Conservation (phyloP, 2,888 invertebrate genomes). For the Crioceris asparagi region DNA sequence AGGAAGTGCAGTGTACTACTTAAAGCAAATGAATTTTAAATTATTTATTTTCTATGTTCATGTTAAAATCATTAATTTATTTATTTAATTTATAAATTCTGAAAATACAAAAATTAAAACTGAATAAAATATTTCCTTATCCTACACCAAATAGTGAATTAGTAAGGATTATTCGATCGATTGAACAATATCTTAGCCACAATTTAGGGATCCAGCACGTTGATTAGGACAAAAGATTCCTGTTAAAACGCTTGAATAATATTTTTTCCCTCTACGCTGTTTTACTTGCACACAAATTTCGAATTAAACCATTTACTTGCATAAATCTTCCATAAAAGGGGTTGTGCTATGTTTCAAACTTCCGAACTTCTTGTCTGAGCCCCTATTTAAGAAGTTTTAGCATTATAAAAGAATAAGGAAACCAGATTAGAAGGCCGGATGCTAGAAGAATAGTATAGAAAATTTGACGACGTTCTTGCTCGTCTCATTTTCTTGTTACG, state of each 20-base stretch:
- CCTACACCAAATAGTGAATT: no score
- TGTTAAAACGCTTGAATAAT: conserved; percentile 16
- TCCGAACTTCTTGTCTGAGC: conserved; percentile 17
- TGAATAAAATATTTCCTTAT: no score
- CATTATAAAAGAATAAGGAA: no score
- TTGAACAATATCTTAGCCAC: neutral
- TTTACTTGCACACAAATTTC: conserved; percentile 19
- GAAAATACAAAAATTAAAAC: neutral
- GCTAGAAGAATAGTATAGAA: no score
- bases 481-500: no score
- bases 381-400: conserved; percentile 16
- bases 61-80: conserved; percentile 1
- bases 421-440: no score
- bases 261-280: conserved; percentile 20
- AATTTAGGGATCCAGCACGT: neutral
- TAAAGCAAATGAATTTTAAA: neutral
- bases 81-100: neutral
- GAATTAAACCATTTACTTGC: conserved; percentile 23
- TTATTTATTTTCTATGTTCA: neutral
- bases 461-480: no score
- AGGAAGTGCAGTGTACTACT: no score
- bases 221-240: neutral
- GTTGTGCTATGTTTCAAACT: conserved; percentile 19
- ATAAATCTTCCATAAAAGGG: conserved; percentile 21
- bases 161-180: no score